Conservation (phyloP, 2,797 vertebrate species). For the Melanotaenia boesemani region DNA sequence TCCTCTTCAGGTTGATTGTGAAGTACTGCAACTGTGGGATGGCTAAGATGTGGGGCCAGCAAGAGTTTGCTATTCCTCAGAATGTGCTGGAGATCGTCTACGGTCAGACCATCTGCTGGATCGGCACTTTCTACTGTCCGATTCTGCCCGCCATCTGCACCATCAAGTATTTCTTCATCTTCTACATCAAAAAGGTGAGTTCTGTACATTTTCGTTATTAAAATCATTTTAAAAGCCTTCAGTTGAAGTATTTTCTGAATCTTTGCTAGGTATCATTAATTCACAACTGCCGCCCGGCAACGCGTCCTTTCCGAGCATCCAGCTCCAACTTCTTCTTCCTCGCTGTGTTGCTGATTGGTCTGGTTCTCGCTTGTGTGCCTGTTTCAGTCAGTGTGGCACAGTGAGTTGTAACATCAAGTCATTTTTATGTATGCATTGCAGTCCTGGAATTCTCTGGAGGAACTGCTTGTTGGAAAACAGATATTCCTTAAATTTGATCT, state of each 20-base stretch:
- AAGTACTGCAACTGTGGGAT: conserved; percentile 84
- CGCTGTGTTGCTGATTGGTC: conserved; percentile 90
- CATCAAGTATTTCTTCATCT: conserved; percentile 93
- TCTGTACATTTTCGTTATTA: background rate
- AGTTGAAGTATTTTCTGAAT: background rate
- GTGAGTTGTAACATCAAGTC: conserved; percentile 79
- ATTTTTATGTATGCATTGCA: background rate
- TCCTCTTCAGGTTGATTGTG: conserved; percentile 87
- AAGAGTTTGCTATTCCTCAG: conserved; percentile 93
- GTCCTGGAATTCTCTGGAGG: background rate
- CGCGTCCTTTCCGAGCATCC: conserved; percentile 90
- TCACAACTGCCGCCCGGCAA: conserved; percentile 89
- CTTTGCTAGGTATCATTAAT: conserved; percentile 86
- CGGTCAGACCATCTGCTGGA: conserved; percentile 98
- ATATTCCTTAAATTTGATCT: background rate
- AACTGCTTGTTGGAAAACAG: background rate
- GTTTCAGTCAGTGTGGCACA: conserved; percentile 87
- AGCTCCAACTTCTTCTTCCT: conserved; percentile 97
- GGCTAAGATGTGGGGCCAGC: conserved; percentile 88
- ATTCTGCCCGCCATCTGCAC: conserved; percentile 93
- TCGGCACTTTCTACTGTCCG: conserved; percentile 94
- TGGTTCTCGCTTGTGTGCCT: conserved; percentile 89
- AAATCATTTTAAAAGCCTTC: background rate
- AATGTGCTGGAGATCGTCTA: conserved; percentile 95
- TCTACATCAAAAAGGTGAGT: conserved; percentile 94